Conservation (phyloP, 2,797 vertebrate genomes). For the Micromesistius poutassou region DNA sequence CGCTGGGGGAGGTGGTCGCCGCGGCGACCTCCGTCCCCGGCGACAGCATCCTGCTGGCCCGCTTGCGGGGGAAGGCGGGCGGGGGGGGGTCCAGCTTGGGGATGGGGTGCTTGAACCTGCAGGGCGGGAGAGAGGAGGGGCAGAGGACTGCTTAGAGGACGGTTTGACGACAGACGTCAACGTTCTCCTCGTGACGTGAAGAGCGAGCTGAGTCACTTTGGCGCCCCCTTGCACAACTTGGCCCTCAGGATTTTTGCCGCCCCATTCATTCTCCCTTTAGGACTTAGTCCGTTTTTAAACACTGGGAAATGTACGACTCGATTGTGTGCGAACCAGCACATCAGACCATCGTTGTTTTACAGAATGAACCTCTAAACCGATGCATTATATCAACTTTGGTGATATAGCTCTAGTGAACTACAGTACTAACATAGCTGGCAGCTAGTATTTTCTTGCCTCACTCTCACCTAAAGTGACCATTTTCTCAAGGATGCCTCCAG, state of each 20-base stretch:
- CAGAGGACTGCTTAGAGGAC: not conserved
- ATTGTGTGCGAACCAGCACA: not conserved
- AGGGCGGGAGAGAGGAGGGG: not conserved
- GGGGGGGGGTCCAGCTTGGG: conserved; percentile 82
- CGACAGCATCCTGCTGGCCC: conserved; percentile 76
- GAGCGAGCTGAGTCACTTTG: too few species aligned
- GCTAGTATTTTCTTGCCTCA: not conserved
- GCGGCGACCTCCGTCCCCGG: conserved; percentile 63
- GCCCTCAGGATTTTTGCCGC: too few species aligned
- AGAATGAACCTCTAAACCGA: not conserved
- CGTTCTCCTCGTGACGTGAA: too few species aligned
- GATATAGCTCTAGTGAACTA: not conserved
- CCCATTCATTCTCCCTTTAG: too few species aligned
- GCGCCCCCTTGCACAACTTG: too few species aligned
- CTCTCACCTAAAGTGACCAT: too few species aligned
- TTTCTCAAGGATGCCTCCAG: too few species aligned
- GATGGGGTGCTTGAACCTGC: conserved; percentile 74
- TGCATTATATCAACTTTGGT: not conserved
- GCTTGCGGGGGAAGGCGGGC: conserved; percentile 73
- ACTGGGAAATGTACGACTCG: too few species aligned
- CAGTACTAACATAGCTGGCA: not conserved
- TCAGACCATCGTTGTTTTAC: not conserved
- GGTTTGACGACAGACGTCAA: not conserved
- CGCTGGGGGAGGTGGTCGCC: conserved; percentile 26
- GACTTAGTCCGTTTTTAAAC: too few species aligned